Conservation (phyloP, 2,888 invertebrate genomes). For the Acrocyrtus sp. region DNA sequence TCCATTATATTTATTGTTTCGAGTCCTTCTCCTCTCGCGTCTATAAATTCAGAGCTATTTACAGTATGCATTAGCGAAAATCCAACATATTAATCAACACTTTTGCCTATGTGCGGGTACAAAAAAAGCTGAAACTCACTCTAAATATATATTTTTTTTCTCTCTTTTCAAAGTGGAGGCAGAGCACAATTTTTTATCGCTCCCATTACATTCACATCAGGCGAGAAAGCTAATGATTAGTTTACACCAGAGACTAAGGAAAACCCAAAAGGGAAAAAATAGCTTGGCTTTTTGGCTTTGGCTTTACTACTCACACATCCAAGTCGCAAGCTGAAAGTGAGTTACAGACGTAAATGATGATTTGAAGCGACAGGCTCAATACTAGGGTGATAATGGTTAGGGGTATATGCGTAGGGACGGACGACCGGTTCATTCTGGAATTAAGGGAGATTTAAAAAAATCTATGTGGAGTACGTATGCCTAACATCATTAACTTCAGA, state of each 20-base stretch:
- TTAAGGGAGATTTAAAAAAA: conserved; percentile 28
- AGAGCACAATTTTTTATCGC: not conserved
- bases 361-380: conserved; percentile 60
- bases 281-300: too few species aligned
- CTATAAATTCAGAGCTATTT: too few species aligned
- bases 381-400: conserved; percentile 38
- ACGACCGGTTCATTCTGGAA: conserved; percentile 6
- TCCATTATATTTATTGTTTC: conserved; percentile 7
- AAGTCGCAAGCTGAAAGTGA: too few species aligned
- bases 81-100: too few species aligned
- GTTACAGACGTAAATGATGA: conserved; percentile 63
- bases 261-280: too few species aligned
- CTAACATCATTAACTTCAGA: too few species aligned
- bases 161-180: not conserved
- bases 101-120: too few species aligned
- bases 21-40: not conserved
- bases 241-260: conserved; percentile 34
- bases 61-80: too few species aligned
- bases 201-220: too few species aligned
- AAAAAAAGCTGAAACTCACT: too few species aligned
- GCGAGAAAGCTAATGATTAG: conserved; percentile 49
- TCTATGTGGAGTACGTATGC: too few species aligned
- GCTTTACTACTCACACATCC: too few species aligned
- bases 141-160: not conserved
- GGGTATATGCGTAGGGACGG: conserved; percentile 21